A percentile compares a stretch with the other conserved stretches of the same genome.
Conservation (phyloP, 2,113 vertebrate genomes). For the Elanoides forficatus region DNA sequence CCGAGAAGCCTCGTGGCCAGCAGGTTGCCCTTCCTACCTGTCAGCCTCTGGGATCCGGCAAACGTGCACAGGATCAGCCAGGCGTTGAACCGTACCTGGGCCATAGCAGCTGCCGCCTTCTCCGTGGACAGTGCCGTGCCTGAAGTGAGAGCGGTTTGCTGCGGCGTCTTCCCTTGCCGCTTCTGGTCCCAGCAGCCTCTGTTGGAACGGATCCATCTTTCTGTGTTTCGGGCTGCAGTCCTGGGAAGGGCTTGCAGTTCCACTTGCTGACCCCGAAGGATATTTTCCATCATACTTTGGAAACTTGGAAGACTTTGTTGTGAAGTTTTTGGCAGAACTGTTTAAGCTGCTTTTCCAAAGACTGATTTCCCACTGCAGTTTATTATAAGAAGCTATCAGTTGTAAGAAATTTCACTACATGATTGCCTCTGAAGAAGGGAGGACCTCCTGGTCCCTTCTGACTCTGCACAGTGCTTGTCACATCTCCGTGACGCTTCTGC, state of each 20-base stretch:
- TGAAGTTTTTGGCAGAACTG: conserved; percentile 40
- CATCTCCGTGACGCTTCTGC: not conserved
- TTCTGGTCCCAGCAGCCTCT: conserved; percentile 31
- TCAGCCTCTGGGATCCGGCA: not conserved
- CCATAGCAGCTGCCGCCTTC: not conserved
- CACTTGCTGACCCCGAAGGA: not conserved
- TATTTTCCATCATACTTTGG: conserved; percentile 43
- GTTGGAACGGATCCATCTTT: not conserved
- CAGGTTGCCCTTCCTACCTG: conserved; percentile 44
- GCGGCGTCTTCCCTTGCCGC: not conserved
- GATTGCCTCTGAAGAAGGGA: not conserved
- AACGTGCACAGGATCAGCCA: conserved; percentile 32
- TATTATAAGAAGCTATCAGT: not conserved
- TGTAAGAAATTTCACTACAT: not conserved
- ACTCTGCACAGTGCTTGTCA: not conserved
- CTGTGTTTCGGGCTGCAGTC: not conserved
- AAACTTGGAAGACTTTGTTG: conserved; percentile 43
- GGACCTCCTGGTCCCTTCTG: not conserved
- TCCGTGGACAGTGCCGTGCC: fast-evolving
- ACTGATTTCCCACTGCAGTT: not conserved
- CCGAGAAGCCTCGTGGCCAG: not conserved
- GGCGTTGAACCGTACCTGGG: not conserved
- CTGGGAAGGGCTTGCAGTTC: conserved; percentile 51
- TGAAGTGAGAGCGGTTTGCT: not conserved
- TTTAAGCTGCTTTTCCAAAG: not conserved